Evolutionary conservation across 2,888 invertebrate species (phyloP).

Genomic region (Perizoma affinitatum): DNA sequence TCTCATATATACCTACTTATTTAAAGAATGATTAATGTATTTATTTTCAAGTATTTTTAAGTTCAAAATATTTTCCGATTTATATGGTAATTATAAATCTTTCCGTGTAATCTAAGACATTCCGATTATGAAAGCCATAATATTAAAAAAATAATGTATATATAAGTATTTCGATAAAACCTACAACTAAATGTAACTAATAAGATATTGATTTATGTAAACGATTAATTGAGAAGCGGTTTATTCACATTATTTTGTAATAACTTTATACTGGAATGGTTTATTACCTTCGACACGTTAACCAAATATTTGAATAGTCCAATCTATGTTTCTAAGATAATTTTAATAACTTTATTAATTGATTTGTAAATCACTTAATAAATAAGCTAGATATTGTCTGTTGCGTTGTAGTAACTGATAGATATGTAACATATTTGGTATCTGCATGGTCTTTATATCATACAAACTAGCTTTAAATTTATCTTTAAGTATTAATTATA

Average conservation of each 20-base stretch:
- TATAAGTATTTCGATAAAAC: slow-evolving; percentile 5
- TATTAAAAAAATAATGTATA: background rate
- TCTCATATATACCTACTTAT: no score
- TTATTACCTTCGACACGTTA: slow-evolving; percentile 9
- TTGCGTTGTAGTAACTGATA: slow-evolving; percentile 46
- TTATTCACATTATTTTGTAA: no score
- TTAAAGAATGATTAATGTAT: no score
- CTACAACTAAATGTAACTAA: no score
- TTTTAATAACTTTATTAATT: slow-evolving; percentile 1
- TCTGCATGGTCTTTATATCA: slow-evolving; percentile 5
- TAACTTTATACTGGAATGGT: background rate
- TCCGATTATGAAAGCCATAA: slow-evolving; percentile 9
- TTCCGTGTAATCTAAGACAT: background rate
- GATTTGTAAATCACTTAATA: slow-evolving; percentile 1
- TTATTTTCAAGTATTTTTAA: no score
- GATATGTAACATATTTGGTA: slow-evolving; percentile 6
- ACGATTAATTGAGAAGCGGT: no score
- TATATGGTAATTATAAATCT: no score
- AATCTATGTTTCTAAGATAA: slow-evolving; percentile 7
- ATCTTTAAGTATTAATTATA: background rate
- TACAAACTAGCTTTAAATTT: slow-evolving; percentile 24
- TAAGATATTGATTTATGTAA: no score
- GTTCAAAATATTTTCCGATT: no score
- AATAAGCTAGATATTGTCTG: slow-evolving; percentile 19
- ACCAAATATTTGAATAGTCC: slow-evolving; percentile 31